A percentile compares a stretch with the other conserved stretches of the same genome.
Evolutionary conservation across 2,888 invertebrate genomes (phyloP).

Genomic region (Notodromas monacha): DNA sequence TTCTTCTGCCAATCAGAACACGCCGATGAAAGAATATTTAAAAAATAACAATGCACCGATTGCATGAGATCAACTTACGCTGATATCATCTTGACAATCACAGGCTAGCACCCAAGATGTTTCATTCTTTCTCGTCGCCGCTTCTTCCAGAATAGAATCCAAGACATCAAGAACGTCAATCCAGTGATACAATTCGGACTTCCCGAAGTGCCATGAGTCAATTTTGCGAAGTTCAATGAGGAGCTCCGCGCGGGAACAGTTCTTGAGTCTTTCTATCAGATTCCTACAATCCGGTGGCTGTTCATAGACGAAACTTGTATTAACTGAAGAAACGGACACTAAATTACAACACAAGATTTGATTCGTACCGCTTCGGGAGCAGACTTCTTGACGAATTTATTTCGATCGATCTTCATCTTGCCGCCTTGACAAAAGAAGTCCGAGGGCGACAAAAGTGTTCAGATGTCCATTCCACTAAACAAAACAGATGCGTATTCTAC

Average conservation of each 20-base stretch:
- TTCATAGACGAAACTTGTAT: slow-evolving; percentile 11
- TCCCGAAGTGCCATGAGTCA: slow-evolving; percentile 49
- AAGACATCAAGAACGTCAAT: slow-evolving; percentile 43
- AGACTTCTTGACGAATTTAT: too few species aligned
- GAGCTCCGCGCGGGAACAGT: slow-evolving; percentile 27
- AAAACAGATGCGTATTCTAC: too few species aligned
- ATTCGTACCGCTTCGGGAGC: too few species aligned
- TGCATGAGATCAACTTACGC: slow-evolving; percentile 17
- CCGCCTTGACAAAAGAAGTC: too few species aligned
- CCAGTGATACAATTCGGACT: slow-evolving; percentile 59
- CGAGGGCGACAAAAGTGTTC: too few species aligned
- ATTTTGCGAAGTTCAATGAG: slow-evolving; percentile 32
- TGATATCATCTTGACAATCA: slow-evolving; percentile 28
- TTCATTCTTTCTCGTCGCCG: slow-evolving; percentile 26
- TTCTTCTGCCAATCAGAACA: slow-evolving; percentile 22
- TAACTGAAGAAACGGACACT: too few species aligned
- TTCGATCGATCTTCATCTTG: too few species aligned
- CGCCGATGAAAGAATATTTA: too few species aligned
- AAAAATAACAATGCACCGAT: background rate
- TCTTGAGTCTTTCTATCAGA: slow-evolving; percentile 18
- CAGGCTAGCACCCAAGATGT: slow-evolving; percentile 36
- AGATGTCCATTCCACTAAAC: too few species aligned
- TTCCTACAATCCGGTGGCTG: slow-evolving; percentile 33
- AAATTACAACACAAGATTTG: too few species aligned
- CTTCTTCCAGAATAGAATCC: slow-evolving; percentile 36